Evolutionary conservation across 2,888 invertebrate genomes (phyloP).

Genomic region (Troglohyphantes excavatus): DNA sequence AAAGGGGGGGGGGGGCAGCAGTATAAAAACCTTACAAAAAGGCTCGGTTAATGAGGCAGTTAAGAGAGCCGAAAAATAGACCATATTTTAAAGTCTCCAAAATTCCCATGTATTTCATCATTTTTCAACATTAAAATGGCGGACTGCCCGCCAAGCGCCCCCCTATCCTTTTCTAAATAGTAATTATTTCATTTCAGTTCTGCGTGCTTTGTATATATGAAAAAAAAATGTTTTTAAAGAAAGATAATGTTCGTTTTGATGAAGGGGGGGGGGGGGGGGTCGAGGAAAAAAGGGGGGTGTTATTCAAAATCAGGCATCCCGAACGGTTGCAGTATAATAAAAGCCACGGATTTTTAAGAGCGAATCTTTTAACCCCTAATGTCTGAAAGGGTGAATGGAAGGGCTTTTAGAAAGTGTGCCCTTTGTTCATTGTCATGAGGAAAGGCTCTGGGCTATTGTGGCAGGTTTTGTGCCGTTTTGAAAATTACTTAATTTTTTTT

Average conservation of each 20-base stretch:
- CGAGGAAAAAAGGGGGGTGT: neutral
- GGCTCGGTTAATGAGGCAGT: constrained; percentile 68
- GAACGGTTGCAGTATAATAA: constrained; percentile 53
- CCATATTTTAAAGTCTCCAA: constrained; percentile 65
- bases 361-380: constrained; percentile 62
- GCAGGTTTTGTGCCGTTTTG: constrained; percentile 18
- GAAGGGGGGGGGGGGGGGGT: neutral
- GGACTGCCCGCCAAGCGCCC: constrained; percentile 33
- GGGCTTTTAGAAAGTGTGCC: neutral
- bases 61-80: constrained; percentile 67
- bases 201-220: neutral
- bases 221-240: constrained; percentile 11
- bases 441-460: constrained; percentile 30
- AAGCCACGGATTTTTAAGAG: constrained; percentile 2
- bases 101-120: constrained; percentile 64
- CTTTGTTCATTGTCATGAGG: constrained; percentile 39
- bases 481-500: constrained; percentile 21
- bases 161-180: neutral
- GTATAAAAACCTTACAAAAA: constrained; percentile 54
- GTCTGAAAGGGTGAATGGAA: constrained; percentile 47
- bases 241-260: neutral
- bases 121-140: constrained; percentile 44
- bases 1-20: neutral
- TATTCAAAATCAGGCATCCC: constrained; percentile 53
- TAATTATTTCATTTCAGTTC: constrained; percentile 73